These are phyloP conservation scores for Subacronicta megacephala DNA, from an alignment of 2,888 invertebrate genomes.

Conservation along the genomic window DNA sequence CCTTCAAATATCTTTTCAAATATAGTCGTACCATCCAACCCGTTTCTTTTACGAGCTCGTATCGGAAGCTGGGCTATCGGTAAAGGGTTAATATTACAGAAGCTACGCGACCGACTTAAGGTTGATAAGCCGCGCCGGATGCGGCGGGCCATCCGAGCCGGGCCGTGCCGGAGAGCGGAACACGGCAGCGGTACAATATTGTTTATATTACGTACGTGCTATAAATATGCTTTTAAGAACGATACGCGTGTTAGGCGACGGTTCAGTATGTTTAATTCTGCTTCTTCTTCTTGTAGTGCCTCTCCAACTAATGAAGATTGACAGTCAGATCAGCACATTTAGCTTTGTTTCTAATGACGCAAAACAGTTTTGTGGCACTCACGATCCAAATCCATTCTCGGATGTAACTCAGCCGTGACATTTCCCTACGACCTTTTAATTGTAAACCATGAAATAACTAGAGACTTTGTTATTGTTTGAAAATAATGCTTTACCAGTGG, in stretches of 20 bases:
- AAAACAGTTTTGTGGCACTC: no score
- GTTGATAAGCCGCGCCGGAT: slow-evolving; percentile 43
- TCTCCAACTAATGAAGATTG: no score
- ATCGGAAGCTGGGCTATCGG: slow-evolving; percentile 47
- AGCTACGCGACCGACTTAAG: slow-evolving; percentile 19
- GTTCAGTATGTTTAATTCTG: slow-evolving; percentile 28
- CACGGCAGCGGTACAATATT: slow-evolving; percentile 26
- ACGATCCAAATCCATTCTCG: no score
- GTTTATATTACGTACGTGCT: slow-evolving; percentile 39
- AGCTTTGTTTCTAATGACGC: no score
- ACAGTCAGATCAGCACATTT: no score
- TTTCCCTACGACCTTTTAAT: no score
- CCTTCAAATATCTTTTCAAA: slow-evolving; percentile 32
- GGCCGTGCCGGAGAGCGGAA: slow-evolving; percentile 18
- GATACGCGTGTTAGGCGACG: background rate
- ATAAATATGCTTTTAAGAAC: slow-evolving; percentile 44
- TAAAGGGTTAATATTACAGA: slow-evolving; percentile 31
- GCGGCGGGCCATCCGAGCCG: slow-evolving; percentile 36
- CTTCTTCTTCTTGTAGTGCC: no score
- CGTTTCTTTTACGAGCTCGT: slow-evolving; percentile 45
- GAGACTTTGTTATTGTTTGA: background rate
- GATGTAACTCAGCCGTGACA: no score
- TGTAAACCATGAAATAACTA: slow-evolving; percentile 1
- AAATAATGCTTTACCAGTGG: no score
- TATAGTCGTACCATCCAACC: slow-evolving; percentile 34